phyloP scores from a whole-genome alignment of 2,797 vertebrate genomes.

The Anolis apletophallus region DNA sequence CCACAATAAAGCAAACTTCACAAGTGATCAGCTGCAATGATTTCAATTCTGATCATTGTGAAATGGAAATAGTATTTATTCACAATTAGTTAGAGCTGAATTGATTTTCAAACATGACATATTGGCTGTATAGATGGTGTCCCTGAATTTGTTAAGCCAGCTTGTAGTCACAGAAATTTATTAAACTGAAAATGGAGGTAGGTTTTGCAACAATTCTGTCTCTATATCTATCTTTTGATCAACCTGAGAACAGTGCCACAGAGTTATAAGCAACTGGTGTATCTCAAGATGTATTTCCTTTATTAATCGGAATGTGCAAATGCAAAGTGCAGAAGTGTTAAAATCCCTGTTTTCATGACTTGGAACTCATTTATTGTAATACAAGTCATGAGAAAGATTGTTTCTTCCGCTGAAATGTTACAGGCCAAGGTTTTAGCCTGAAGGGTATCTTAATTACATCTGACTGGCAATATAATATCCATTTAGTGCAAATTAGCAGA shows the following conservation, averaged over 20 bases:
- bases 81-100: neutral
- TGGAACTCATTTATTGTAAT: constrained; percentile 26
- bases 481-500: constrained; percentile 17
- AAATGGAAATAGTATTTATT: neutral
- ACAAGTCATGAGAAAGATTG: constrained; percentile 13
- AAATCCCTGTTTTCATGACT: constrained; percentile 9
- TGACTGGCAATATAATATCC: constrained; percentile 2
- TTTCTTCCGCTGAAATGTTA: constrained; percentile 12
- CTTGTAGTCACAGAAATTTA: neutral
- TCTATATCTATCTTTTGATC: neutral
- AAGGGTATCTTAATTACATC: constrained; percentile 3
- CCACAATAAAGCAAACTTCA: neutral
- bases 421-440: neutral
- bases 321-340: constrained; percentile 2
- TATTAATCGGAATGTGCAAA: neutral
- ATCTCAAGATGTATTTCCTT: neutral
- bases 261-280: neutral
- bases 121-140: neutral
- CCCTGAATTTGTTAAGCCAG: neutral
- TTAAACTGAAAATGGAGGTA: neutral
- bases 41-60: neutral
- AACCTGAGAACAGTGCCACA: neutral
- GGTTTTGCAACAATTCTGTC: neutral
- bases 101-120: neutral
- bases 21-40: neutral